Base-by-base conservation (phyloP, 30 jellyfish, hydroid and myxozoan genomes). In the Hydra vulgaris region DNA sequence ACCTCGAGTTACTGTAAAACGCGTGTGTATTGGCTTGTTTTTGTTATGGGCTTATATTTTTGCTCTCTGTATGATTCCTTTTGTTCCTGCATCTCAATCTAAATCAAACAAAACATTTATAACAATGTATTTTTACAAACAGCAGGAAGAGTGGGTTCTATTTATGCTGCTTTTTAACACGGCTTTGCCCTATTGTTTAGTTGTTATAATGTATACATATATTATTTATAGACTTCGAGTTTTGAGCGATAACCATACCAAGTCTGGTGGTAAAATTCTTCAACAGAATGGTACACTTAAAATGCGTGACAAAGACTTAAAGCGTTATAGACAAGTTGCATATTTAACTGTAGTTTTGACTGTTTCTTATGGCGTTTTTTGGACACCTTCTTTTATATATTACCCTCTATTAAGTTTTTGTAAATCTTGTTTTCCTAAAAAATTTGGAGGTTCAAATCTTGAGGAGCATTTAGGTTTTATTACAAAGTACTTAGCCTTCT, bases 351-450 rank as follows among this genome's bases (percentile, higher is more conserved):
- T 78, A 0, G 20, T 82, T 18, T 72, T 90, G n/a, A 85, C 79
- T 53, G 25, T 74, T 7, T 82, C 92, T 4, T 90, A 82, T 61
- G 90, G 71, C 1, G 18, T 90, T 20, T 90, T 94, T 61, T 90
- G 97, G 97, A 94, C 96, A 15, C 97, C 97, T 7, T 90, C 97
- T n/a, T 73, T 86, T 21, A 80, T 90, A 23, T 90, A 86, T 66
- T 90, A 85, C 74, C 84, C 83, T 25, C 18, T 90, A 21, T n/a
- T 23, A 17, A 83, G 89, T 23, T 17, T 77, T 25, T 90, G 97
- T 54, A 77, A 78, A 16, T 53, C 55, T 8, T 90, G 97, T 81
- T 86, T 90, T 79, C 72, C 85, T 22, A 82, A 74, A 40, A 20
- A 86, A 15, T 83, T 21, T 82, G 74, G 80, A 8, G 84, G 78